A percentile compares a stretch with the other conserved stretches of the same genome.
Conservation (phyloP, 2,888 invertebrate species). For the Melipona beecheii region DNA sequence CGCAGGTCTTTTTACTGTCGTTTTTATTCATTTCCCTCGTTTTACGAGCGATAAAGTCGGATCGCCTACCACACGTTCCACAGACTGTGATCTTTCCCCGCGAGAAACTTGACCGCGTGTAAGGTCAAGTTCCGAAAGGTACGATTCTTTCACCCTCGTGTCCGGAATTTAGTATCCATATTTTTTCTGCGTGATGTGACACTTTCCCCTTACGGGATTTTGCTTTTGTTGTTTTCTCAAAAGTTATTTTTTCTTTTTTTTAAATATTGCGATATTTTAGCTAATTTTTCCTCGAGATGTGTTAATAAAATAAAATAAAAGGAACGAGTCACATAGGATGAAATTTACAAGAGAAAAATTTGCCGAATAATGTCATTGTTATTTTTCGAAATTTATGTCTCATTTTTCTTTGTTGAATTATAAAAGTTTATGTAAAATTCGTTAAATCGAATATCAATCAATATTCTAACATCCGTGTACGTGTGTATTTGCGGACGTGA, state of each 20-base stretch:
- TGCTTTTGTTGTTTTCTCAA: neutral
- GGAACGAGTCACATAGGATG: too few species aligned
- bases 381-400: too few species aligned
- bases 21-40: slow-evolving; percentile 68
- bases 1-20: slow-evolving; percentile 48
- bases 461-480: neutral
- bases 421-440: too few species aligned
- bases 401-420: too few species aligned
- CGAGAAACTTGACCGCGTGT: slow-evolving; percentile 39
- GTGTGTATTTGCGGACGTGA: neutral
- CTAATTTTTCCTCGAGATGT: neutral
- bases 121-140: slow-evolving; percentile 62
- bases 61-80: slow-evolving; percentile 28
- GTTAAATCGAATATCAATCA: too few species aligned
- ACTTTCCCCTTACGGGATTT: neutral
- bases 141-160: slow-evolving; percentile 25
- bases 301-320: neutral
- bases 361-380: too few species aligned
- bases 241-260: neutral
- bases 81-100: slow-evolving; percentile 17
- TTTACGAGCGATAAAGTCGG: slow-evolving; percentile 71
- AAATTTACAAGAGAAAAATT: too few species aligned
- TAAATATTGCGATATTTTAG: neutral
- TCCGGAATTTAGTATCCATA: slow-evolving; percentile 45
- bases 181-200: slow-evolving; percentile 21